Evolutionary conservation across 2,113 vertebrate genomes (phyloP).

Genomic region (Trinectes maculatus): DNA sequence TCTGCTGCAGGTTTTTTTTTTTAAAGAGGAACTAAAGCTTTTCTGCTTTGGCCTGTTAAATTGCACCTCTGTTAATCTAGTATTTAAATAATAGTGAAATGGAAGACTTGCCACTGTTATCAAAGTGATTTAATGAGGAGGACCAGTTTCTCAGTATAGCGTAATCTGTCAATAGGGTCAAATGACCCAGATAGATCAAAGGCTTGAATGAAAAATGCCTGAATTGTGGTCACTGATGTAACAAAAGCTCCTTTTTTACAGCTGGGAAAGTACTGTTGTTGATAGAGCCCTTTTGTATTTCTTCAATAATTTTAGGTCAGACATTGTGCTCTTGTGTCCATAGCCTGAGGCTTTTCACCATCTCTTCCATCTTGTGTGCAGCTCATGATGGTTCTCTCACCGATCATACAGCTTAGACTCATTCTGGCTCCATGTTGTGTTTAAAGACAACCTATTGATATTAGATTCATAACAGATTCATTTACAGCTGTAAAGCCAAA

Average conservation of each 20-base stretch:
- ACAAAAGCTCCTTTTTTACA: constrained; percentile 3
- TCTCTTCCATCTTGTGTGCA: constrained; percentile 22
- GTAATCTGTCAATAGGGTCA: constrained; percentile 31
- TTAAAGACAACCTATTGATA: not conserved
- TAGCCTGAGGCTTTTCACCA: constrained; percentile 27
- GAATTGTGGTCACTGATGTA: not conserved
- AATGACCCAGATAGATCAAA: constrained; percentile 41
- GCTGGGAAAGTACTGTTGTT: not conserved
- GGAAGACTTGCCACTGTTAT: not conserved
- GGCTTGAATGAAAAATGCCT: constrained; percentile 25
- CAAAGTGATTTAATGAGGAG: constrained; percentile 24
- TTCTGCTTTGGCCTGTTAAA: constrained; percentile 16
- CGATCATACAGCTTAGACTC: constrained; percentile 1
- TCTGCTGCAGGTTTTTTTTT: constrained; percentile 15
- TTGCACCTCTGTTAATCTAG: constrained; percentile 8
- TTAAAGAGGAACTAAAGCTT: constrained; percentile 4
- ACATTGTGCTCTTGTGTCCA: constrained; percentile 18
- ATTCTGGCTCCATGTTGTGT: not conserved
- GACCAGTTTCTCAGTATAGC: constrained; percentile 10
- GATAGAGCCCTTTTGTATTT: not conserved
- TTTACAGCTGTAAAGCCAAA: too few species aligned
- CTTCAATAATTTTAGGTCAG: constrained; percentile 22
- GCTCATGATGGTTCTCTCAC: constrained; percentile 25
- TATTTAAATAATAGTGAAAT: constrained; percentile 22
- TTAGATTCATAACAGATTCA: not conserved